phyloP scores from a whole-genome alignment of 2,888 invertebrate genomes.

The Stenichneumon culpator region DNA sequence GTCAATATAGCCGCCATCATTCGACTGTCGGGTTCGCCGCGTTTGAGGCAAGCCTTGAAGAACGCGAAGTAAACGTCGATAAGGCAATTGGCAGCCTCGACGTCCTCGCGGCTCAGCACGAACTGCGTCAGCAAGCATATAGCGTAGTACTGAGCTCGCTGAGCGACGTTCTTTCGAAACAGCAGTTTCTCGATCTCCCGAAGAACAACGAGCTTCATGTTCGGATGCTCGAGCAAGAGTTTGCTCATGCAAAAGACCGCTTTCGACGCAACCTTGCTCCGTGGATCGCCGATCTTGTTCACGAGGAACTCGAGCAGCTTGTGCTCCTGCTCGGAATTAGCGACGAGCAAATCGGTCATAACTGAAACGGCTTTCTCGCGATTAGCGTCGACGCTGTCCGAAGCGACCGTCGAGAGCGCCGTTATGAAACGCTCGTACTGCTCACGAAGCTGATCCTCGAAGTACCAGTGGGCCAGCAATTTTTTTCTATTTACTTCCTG shows the following conservation, averaged over 20 bases:
- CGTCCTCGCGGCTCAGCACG: constrained; percentile 90
- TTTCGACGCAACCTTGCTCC: constrained; percentile 94
- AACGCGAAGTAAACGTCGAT: constrained; percentile 97
- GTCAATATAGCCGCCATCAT: constrained; percentile 94
- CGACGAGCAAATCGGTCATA: constrained; percentile 91
- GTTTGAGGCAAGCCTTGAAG: constrained; percentile 96
- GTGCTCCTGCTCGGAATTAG: constrained; percentile 95
- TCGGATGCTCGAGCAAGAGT: constrained; percentile 93
- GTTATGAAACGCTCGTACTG: constrained; percentile 91
- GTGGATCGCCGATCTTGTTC: constrained; percentile 98
- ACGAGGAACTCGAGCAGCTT: constrained; percentile 92
- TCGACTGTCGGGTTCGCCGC: constrained; percentile 93
- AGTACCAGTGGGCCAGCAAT: constrained; percentile 93
- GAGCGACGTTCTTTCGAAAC: constrained; percentile 94
- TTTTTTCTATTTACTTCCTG: constrained; percentile 87
- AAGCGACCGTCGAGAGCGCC: constrained; percentile 90
- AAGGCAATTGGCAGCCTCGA: constrained; percentile 92
- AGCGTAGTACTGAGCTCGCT: constrained; percentile 96
- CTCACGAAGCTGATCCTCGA: constrained; percentile 95
- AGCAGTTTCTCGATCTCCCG: constrained; percentile 96
- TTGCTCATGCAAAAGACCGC: constrained; percentile 94
- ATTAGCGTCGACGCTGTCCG: constrained; percentile 92
- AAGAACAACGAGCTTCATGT: constrained; percentile 96
- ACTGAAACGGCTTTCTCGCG: constrained; percentile 92
- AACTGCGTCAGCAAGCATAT: constrained; percentile 97